Percentiles rank a stretch among this genome's conserved stretches.
phyloP scores from a whole-genome alignment of 2,888 invertebrate species.

The Pasiphila rectangulata region DNA sequence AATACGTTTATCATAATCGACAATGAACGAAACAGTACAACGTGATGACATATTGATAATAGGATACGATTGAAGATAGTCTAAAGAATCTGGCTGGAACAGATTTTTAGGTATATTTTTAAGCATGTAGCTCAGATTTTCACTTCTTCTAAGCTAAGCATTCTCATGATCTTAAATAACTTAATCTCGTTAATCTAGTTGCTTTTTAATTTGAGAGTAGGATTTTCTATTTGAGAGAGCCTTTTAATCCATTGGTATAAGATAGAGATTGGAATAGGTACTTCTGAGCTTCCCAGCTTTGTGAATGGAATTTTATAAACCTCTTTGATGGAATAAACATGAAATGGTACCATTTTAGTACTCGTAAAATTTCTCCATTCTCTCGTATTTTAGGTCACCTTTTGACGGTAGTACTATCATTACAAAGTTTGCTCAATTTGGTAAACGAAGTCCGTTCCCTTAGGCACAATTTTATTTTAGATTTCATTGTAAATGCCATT shows the following conservation, averaged over 20 bases:
- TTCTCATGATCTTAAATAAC: constrained; percentile 29
- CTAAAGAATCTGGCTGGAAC: constrained; percentile 48
- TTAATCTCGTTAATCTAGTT: constrained; percentile 15
- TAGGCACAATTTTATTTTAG: constrained; percentile 50
- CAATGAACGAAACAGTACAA: constrained; percentile 8
- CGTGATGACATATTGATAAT: constrained; percentile 14
- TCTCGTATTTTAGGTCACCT: constrained; percentile 5
- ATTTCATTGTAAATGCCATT: constrained; percentile 32
- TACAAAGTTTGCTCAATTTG: constrained; percentile 56
- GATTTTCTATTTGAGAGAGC: neutral
- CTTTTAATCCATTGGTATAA: neutral
- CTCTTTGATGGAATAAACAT: neutral
- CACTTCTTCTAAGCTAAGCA: constrained; percentile 27
- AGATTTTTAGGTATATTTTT: constrained; percentile 34
- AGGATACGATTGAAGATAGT: constrained; percentile 5
- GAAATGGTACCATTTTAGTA: too few species aligned
- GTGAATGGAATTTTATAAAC: neutral
- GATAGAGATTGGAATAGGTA: neutral
- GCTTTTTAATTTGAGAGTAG: constrained; percentile 11
- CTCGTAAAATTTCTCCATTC: neutral
- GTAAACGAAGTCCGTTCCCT: constrained; percentile 58
- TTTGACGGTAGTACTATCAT: constrained; percentile 23
- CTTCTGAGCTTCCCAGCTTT: neutral
- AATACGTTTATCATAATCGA: neutral
- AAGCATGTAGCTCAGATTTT: constrained; percentile 26